Evolutionary conservation across 2,888 invertebrate genomes (phyloP).

Genomic region (Elmis aenea): DNA sequence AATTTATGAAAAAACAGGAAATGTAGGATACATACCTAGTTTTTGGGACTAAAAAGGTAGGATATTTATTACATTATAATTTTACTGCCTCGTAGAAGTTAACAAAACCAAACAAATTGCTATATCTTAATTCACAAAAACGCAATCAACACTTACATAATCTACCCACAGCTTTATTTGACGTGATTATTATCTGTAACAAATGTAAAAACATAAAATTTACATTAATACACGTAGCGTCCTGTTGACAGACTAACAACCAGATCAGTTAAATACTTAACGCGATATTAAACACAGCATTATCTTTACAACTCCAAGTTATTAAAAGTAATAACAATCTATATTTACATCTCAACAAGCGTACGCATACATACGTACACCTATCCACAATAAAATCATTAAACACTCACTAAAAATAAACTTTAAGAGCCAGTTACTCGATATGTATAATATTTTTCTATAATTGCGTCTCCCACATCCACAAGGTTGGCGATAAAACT

Average conservation of each 20-base stretch:
- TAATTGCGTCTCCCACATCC: too few species aligned
- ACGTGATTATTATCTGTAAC: conserved; percentile 1
- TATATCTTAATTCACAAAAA: too few species aligned
- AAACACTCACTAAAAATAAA: conserved; percentile 12
- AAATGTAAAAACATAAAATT: conserved; percentile 2
- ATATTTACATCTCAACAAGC: conserved; percentile 19
- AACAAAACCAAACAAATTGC: too few species aligned
- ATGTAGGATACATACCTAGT: too few species aligned
- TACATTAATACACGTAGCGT: not conserved
- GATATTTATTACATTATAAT: too few species aligned
- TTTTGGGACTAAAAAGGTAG: too few species aligned
- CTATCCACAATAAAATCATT: conserved; percentile 21
- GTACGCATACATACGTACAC: conserved; percentile 20
- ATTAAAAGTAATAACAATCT: conserved; percentile 12
- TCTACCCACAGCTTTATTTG: too few species aligned
- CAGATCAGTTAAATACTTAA: too few species aligned
- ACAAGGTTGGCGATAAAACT: not conserved
- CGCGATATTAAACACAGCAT: not conserved
- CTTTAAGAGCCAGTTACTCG: not conserved
- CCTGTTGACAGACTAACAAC: not conserved
- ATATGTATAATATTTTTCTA: not conserved
- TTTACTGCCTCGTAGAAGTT: too few species aligned
- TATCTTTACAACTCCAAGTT: not conserved
- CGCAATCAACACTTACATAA: too few species aligned
- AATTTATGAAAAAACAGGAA: too few species aligned